phyloP scores from a whole-genome alignment of 2,888 invertebrate species.

The Hypercompe scribonia region DNA sequence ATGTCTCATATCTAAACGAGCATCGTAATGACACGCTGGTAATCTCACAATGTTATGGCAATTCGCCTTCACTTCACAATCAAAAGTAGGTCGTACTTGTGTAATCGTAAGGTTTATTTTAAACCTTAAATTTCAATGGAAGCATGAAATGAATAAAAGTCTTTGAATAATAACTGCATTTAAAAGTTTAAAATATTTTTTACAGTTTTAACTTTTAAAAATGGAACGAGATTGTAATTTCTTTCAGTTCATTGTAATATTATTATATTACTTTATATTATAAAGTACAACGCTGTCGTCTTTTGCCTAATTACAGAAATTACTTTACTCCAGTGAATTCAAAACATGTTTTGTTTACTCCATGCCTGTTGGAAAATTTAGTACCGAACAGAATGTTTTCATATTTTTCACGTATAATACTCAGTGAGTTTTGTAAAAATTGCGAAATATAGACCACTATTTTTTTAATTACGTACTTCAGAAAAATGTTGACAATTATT shows the following conservation, averaged over 20 bases:
- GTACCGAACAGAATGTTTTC: not conserved
- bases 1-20: slow-evolving; percentile 84
- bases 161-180: slow-evolving; percentile 63
- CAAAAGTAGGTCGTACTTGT: slow-evolving; percentile 60
- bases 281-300: slow-evolving; percentile 1
- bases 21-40: slow-evolving; percentile 83
- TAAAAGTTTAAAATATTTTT: slow-evolving; percentile 54
- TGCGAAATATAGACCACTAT: no score
- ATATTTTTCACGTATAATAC: not conserved
- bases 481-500: no score
- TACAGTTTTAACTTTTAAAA: slow-evolving; percentile 35
- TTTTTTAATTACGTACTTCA: no score
- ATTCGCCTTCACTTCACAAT: slow-evolving; percentile 39
- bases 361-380: not conserved
- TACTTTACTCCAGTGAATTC: not conserved
- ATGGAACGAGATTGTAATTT: slow-evolving; percentile 31
- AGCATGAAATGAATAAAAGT: slow-evolving; percentile 59
- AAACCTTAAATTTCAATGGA: slow-evolving; percentile 23
- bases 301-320: not conserved
- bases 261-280: not conserved
- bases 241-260: slow-evolving; percentile 9
- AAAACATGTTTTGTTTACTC: not conserved
- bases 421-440: not conserved
- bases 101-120: slow-evolving; percentile 45
- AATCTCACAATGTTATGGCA: slow-evolving; percentile 77